phyloP scores from a whole-genome alignment of 2,113 vertebrate genomes.

The Rousettus leschenaultii region DNA sequence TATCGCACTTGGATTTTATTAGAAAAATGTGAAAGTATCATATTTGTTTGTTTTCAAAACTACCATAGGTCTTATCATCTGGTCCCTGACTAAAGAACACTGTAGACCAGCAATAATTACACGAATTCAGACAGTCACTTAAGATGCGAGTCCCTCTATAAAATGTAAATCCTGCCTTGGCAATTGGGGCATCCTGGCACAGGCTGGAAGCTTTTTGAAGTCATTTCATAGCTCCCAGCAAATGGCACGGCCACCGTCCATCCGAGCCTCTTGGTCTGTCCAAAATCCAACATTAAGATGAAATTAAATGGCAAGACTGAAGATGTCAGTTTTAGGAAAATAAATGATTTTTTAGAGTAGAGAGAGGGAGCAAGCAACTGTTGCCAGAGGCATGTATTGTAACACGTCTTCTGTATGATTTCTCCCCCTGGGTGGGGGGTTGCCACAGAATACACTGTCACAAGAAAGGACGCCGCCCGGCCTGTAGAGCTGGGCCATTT shows the following conservation, averaged over 20 bases:
- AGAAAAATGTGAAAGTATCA: neutral
- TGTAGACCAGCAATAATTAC: neutral
- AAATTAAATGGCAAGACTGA: neutral
- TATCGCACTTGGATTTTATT: neutral
- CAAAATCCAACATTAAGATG: neutral
- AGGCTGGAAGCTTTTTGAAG: constrained; percentile 16
- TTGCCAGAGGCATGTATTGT: neutral
- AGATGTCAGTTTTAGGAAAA: neutral
- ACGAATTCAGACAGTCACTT: neutral
- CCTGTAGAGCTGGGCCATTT: neutral
- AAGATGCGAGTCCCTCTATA: neutral
- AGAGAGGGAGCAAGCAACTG: neutral
- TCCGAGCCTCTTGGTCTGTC: constrained; percentile 28
- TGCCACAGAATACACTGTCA: neutral
- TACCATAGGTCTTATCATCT: neutral
- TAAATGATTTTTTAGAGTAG: neutral
- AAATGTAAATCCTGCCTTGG: constrained; percentile 52
- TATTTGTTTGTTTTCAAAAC: constrained; percentile 3
- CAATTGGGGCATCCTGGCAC: constrained; percentile 16
- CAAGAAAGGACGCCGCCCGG: neutral
- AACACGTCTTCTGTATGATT: neutral
- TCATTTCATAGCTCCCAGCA: neutral
- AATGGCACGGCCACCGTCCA: neutral
- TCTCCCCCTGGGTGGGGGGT: neutral
- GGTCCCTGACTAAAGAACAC: neutral